Evolutionary conservation across 2,113 vertebrate genomes (phyloP), one percentile per base, ranked within the genome.

Genomic region (Gobius niger): DNA sequence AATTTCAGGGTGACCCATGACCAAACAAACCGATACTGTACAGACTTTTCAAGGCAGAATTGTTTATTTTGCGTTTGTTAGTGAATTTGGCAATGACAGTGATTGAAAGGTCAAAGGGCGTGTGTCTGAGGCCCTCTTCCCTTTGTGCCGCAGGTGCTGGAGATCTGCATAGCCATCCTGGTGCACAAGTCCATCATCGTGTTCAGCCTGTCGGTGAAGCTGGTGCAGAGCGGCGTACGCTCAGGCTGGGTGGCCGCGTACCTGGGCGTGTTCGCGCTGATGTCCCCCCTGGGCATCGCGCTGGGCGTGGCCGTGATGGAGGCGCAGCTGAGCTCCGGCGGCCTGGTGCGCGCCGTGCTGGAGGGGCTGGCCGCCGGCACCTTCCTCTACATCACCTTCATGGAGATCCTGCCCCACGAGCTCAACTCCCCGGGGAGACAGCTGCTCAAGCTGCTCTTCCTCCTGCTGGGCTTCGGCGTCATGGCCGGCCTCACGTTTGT

Each of bases 371-470:
- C 96, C 0, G 93, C 94, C 0, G 96, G 96, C 3, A 96, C 95
- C 0, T 97, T 96, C 54, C 44, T 97, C 7, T 96, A 96, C 72
- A 94, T 97, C 87, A 96, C 96, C 77, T 97, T 97, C 70, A 62
- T 96, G 67, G 96, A 97, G 89, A 96, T 97, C 82, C 89, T 97
- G 42, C 96, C 96, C 0, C 92, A 93, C 6, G 95, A 96, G 59
- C 92, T 97, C 16, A 93, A 93, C 81, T 86, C 92, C 0, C 85
- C 90, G 0, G 94, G 92, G 67, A 85, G 77, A 64, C 94, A 93
- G 80, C 89, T 97, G 9, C 88, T 91, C 69, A 97, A 96, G 81
- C 94, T 94, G 74, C 44, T 93, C 63, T 96, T 95, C 84, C 88
- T 97, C 67, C 83, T 93, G 15, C 73, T 93, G 65, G 95, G 95